Evolutionary conservation across 2,797 vertebrate species (phyloP).

Genomic region (Percopsis omiscomaycus): DNA sequence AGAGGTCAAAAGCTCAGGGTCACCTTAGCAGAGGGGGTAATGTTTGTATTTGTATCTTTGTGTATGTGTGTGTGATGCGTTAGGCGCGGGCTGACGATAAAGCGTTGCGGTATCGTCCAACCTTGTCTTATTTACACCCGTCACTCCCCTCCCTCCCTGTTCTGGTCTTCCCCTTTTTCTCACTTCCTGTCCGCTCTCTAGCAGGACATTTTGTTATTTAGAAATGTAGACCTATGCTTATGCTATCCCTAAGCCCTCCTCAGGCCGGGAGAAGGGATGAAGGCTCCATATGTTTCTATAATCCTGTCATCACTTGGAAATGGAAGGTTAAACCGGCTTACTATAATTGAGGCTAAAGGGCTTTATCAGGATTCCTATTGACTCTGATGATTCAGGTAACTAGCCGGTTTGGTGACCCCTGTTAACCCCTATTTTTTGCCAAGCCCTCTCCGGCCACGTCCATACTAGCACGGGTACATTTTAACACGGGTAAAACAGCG

Average conservation of each 20-base stretch:
- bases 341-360: constrained; percentile 10
- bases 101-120: neutral
- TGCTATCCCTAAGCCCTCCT: constrained; percentile 9
- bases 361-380: constrained; percentile 28
- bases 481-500: too few relatives aligned
- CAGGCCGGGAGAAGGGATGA: constrained; percentile 11
- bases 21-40: constrained; percentile 21
- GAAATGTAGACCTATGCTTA: neutral
- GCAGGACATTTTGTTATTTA: neutral
- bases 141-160: neutral
- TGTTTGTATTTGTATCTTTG: constrained; percentile 5
- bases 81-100: neutral
- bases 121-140: constrained; percentile 4
- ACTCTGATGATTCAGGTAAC: constrained; percentile 11
- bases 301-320: constrained; percentile 43
- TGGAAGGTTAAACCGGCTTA: constrained; percentile 62
- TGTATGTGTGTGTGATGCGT: neutral
- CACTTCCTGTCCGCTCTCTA: neutral
- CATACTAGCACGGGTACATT: too few relatives aligned
- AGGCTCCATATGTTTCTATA: constrained; percentile 39
- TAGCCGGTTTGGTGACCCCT: constrained; percentile 17
- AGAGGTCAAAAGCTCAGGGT: constrained; percentile 52
- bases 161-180: neutral
- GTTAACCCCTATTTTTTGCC: constrained; percentile 34
- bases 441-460: constrained; percentile 6